Base-by-base conservation (phyloP, 2,888 invertebrate genomes). In the Patella caerulea region DNA sequence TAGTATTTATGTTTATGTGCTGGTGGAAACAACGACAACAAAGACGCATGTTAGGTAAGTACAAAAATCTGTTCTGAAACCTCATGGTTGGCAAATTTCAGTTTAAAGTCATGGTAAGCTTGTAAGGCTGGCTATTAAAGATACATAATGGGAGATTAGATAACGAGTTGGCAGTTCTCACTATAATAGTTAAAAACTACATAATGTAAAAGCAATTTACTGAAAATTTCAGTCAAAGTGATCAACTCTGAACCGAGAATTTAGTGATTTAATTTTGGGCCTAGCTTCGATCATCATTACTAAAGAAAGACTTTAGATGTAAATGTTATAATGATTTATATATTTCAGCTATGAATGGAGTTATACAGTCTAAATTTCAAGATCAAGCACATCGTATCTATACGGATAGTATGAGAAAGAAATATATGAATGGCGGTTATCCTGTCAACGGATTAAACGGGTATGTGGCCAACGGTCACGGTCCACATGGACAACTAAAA, bases 21-120 rank as follows among this genome's bases (percentile, higher is more conserved):
- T 88, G 88, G 83, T 88, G 88, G 86, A 90, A 90, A 81, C 90
- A 91, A 80, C 81, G 90, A 19, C 90, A 90, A 81, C 91, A 89
- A 80, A 81, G 89, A 55, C 83, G 86, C 52, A 85, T 89, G 85
- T 85, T 86, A 84, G 85, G 87, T 86, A 83, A 79, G 81, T 80
- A 3, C 3, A 56, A n/a, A 15, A 53, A 9, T 55, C 34, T 52
- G 0, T 14, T 72, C 34, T 29, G 14, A 76, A 24, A 29, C 59
- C 34, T 74, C 24, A 15, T 76, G 55, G 4, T 45, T 76, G 55
- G n/a, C 70, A 71, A 45, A 53, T 54, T 76, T 24, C 19, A 72
- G 72, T n/a, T 15, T 53, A 45, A 19, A 53, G 29, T 45, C n/a
- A 53, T 1, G 52, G 45, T 53, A 34, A 59, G 9, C 29, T 2